Conservation (phyloP, 1,140 invertebrate species). For the Parapsyche elsis region DNA sequence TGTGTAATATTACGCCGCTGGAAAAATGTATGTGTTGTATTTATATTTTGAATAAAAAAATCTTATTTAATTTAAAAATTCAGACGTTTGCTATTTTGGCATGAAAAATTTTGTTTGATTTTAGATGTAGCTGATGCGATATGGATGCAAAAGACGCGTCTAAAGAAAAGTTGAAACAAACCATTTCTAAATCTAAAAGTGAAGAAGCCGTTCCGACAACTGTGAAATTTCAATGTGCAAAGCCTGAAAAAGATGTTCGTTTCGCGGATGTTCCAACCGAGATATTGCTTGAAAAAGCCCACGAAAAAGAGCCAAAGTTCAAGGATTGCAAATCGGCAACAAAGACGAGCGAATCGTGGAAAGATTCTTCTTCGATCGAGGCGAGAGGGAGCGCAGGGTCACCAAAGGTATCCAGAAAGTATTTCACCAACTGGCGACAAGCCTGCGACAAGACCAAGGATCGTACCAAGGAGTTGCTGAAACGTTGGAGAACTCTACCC, state of each 20-base stretch:
- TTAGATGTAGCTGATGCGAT: background rate
- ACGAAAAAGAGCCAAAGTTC: conserved; percentile 19
- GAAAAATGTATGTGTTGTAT: background rate
- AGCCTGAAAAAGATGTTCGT: conserved; percentile 59
- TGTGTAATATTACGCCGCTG: conserved; percentile 3
- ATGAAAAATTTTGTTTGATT: background rate
- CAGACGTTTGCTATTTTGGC: background rate
- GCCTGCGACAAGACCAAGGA: conserved; percentile 78
- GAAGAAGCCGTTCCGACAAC: conserved; percentile 45
- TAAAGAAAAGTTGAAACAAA: conserved; percentile 36
- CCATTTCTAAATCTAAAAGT: conserved; percentile 51
- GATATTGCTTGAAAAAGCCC: conserved; percentile 40
- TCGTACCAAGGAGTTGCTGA: conserved; percentile 74
- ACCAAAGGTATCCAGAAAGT: conserved; percentile 73
- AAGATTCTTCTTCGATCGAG: conserved; percentile 20
- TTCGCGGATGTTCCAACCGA: conserved; percentile 48
- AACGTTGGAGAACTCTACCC: conserved; percentile 74
- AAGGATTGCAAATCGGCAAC: background rate
- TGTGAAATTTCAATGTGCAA: conserved; percentile 54
- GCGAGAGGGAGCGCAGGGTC: conserved; percentile 59
- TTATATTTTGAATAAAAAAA: background rate
- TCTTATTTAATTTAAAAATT: background rate
- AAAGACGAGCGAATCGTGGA: background rate
- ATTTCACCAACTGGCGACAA: conserved; percentile 76
- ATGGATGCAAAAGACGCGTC: conserved; percentile 51